Evolutionary conservation across 2,113 vertebrate genomes (phyloP), one percentile per base, ranked within the genome.

Genomic region (Ailurus styani): DNA sequence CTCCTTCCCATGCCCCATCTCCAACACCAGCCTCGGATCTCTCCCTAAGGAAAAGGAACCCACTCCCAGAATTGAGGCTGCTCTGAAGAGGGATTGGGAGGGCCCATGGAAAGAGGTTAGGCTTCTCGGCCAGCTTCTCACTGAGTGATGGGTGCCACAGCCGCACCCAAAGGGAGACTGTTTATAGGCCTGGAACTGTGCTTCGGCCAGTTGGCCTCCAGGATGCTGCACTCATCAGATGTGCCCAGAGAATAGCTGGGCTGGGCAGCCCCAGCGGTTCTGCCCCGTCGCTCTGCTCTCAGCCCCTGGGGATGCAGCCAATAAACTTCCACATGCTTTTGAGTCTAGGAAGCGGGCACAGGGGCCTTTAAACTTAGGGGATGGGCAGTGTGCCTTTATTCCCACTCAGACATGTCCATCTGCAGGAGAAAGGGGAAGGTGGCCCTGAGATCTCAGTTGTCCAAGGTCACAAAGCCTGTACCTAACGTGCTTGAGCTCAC

Each of bases 81-180:
- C 50, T 70, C 50, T 8, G 1, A 2, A n/a, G 40, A 40, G 12
- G 55, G 55, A 27, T 10, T 7, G 10, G 17, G 40, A 45, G 5
- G 60, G 52, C 31, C 13, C 2, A 6, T 0, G 23, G 54, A 37
- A 73, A 75, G 54, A 27, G 40, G 20, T 9, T 0, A 1, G 68
- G 42, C 6, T n/a, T n/a, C n/a, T 54, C 5, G 1, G 47, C 15
- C 15, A 7, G 18, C 12, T 17, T 2, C 73, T 78, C 45, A 0
- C 7, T 42, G 5, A 25, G 1, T 6, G 5, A 0, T 0, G 10
- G 10, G 37, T 0, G 0, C 50, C 86, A 6, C 29, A 6, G 2
- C 5, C 55, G 29, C 0, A 5, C 42, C 25, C 7, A 6, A 3
- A n/a, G 8, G 45, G 31, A 37, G 82, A 34, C 14, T 13, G 0